These are phyloP conservation scores for Menidia menidia DNA, from an alignment of 2,797 vertebrate species.

Conservation along the genomic window DNA sequence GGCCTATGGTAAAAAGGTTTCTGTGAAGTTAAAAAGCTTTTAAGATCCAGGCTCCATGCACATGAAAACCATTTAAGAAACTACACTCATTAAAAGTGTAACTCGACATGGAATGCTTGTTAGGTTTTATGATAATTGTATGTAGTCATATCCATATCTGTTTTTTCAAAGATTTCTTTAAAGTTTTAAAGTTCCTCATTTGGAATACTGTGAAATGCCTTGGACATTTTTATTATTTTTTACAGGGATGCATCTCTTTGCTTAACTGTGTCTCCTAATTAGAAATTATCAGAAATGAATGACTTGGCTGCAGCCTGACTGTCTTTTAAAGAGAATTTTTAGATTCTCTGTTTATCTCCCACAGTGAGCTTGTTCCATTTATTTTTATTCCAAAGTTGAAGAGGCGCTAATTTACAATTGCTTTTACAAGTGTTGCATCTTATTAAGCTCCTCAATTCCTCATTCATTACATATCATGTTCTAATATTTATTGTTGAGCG, in stretches of 20 bases:
- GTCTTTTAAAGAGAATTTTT: slow-evolving; percentile 3
- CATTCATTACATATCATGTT: slow-evolving; percentile 2
- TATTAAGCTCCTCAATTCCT: slow-evolving; percentile 4
- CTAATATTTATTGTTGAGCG: slow-evolving; percentile 12
- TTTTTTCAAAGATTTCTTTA: too few relatives aligned
- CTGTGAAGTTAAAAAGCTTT: neutral
- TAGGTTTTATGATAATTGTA: too few relatives aligned
- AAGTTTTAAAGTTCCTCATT: too few relatives aligned
- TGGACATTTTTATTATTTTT: neutral
- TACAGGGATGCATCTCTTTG: slow-evolving; percentile 7
- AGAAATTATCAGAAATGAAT: slow-evolving; percentile 5
- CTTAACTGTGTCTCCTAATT: slow-evolving; percentile 6
- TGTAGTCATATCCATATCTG: too few relatives aligned
- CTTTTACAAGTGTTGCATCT: neutral
- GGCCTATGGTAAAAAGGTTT: neutral
- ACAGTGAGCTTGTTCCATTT: slow-evolving; percentile 7
- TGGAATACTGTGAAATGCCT: neutral
- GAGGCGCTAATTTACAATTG: neutral
- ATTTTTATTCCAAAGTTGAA: slow-evolving; percentile 23
- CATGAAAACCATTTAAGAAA: too few relatives aligned
- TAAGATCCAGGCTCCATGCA: too few relatives aligned
- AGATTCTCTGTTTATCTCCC: slow-evolving; percentile 16
- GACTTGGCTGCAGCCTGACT: slow-evolving; percentile 2
- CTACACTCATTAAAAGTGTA: too few relatives aligned
- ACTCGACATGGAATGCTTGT: too few relatives aligned